These are phyloP conservation scores for Aurelia aurita complex sp. Pacific DNA, from an alignment of 30 jellyfish, hydroid and myxozoan species.

Conservation along the genomic window DNA sequence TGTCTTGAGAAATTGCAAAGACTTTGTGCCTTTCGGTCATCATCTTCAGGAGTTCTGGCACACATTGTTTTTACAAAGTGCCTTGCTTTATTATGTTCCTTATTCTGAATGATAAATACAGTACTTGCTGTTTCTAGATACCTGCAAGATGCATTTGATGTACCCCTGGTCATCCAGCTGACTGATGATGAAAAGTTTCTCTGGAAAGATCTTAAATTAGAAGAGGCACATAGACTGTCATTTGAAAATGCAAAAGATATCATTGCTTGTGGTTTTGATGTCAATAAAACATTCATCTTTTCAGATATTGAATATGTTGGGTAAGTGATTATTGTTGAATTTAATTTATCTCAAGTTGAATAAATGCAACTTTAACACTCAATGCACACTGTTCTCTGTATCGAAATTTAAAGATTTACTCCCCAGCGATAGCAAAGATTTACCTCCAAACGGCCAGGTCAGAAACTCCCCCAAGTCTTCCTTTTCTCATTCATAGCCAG, in stretches of 20 bases:
- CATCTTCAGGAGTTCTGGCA: not conserved
- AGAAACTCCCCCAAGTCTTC: no score
- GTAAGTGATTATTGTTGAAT: slow-evolving; percentile 49
- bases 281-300: slow-evolving; percentile 89
- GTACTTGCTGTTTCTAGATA: no score
- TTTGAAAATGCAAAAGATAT: slow-evolving; percentile 93
- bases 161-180: slow-evolving; percentile 95
- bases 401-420: not conserved
- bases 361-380: no score
- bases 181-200: slow-evolving; percentile 99
- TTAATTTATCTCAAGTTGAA: no score
- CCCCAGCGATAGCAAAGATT: no score
- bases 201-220: slow-evolving; percentile 87
- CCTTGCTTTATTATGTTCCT: not conserved
- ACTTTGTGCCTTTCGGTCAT: no score
- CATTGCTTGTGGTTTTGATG: slow-evolving; percentile 99
- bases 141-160: slow-evolving; percentile 98
- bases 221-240: slow-evolving; percentile 93
- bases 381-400: no score
- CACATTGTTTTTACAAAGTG: not conserved
- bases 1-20: no score
- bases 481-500: no score
- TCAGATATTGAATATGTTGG: slow-evolving; percentile 95
- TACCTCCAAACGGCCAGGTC: no score
- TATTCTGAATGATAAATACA: not conserved